Base-by-base conservation (phyloP, 2,888 invertebrate species). In the Thera obeliscata region DNA sequence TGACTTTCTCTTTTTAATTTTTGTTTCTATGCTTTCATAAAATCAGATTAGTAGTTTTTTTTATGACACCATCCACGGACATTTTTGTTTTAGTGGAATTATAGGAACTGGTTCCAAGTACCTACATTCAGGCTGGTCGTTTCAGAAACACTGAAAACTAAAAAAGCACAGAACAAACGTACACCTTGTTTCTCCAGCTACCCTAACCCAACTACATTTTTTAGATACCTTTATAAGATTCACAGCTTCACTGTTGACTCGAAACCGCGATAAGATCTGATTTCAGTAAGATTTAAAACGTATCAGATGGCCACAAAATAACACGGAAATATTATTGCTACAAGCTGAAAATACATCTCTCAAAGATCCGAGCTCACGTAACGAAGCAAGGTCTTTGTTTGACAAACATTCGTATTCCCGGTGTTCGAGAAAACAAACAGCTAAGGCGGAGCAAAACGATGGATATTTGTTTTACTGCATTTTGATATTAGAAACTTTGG, bases 381-480 rank as follows among this genome's bases (percentile, higher is more conserved):
- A 78, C 79, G 74, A 81, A 75, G 66, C 71, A 73, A 70, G 71
- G 74, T 74, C 76, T 81, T 81, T 81, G 77, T 76, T 77, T 73
- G 74, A 65, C 76, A 81, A 83, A 81, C 76, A 80, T 76, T 75
- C 70, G 69, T 72, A 70, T 61, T 64, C 54, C 56, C 52, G 58
- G 57, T 56, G 8, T 50, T 61, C 57, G 56, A 55, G 59, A 70
- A 61, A 64, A 69, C 56, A 68, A 66, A 69, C 63, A 69, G 38
- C 12, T 46, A 48, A 9, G n/a, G 12, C 56, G 9, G 33, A 46
- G 55, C 61, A 64, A 70, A 64, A 70, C 64, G 49, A 54, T 46
- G 55, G 65, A 46, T 64, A 72, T 72, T 69, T 72, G 61, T 69
- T 70, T 66, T 66, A 62, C 57, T 69, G 64, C 68, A 72, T 67